Evolutionary conservation across 64 coral and sea anemone species (phyloP).

Genomic region (Pocillopora damicornis): DNA sequence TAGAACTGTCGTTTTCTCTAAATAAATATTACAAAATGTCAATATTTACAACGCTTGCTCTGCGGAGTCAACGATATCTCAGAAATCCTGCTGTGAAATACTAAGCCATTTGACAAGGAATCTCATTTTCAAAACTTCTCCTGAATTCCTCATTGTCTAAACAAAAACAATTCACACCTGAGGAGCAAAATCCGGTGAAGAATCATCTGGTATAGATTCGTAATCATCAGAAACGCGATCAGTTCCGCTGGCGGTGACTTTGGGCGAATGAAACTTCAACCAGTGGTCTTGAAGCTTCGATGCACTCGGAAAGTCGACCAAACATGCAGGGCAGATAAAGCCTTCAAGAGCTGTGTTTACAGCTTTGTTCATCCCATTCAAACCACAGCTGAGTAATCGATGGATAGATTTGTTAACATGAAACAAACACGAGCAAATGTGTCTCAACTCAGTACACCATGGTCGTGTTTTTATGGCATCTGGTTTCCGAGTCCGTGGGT

Average conservation of each 20-base stretch:
- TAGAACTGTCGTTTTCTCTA: not conserved
- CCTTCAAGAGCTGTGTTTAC: constrained; percentile 69
- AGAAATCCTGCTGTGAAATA: constrained; percentile 3
- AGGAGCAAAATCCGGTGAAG: constrained; percentile 6
- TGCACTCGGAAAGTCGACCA: constrained; percentile 83
- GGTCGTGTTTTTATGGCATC: not conserved
- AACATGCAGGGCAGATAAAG: constrained; percentile 86
- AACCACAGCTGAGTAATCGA: not conserved
- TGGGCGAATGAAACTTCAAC: constrained; percentile 73
- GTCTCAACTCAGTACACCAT: not conserved
- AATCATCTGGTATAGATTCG: constrained; percentile 54
- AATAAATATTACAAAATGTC: constrained; percentile 8
- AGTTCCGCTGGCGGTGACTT: not conserved
- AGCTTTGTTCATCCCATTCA: constrained; percentile 57
- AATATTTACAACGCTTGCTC: not conserved
- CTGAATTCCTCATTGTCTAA: not conserved
- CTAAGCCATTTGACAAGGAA: constrained; percentile 7
- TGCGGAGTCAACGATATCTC: constrained; percentile 7
- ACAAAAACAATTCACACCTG: not conserved
- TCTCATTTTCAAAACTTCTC: not conserved
- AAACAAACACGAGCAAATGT: not conserved
- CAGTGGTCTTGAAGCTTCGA: constrained; percentile 84
- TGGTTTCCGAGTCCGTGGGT: not conserved
- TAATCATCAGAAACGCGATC: constrained; percentile 48
- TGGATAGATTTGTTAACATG: not conserved